Conservation (phyloP, 2,888 invertebrate genomes). For the Zaprionus bogoriensis region DNA sequence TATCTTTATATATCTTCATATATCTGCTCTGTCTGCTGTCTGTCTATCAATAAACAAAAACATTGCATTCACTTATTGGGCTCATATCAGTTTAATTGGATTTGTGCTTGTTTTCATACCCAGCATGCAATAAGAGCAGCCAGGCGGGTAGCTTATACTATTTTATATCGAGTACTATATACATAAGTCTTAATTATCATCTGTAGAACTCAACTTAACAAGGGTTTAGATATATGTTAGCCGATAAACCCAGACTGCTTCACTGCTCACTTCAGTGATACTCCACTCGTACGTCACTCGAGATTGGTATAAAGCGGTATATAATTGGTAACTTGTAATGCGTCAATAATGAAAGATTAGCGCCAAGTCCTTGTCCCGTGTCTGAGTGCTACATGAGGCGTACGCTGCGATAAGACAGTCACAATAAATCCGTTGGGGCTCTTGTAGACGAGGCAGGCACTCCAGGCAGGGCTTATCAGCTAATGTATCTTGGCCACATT, state of each 20-base stretch:
- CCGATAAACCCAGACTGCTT: background rate
- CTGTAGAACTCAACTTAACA: no score
- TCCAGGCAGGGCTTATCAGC: background rate
- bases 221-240: background rate
- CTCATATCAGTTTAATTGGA: background rate
- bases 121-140: background rate
- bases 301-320: background rate
- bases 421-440: background rate
- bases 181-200: no score
- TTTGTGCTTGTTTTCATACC: background rate
- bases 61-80: background rate
- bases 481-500: background rate
- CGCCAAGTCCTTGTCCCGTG: constrained; percentile 1
- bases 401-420: background rate
- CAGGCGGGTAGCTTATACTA: background rate
- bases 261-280: background rate
- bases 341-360: constrained; percentile 14
- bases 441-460: background rate
- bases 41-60: background rate
- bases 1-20: background rate
- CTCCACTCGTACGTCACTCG: constrained; percentile 1
- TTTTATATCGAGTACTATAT: no score
- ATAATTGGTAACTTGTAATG: constrained; percentile 13
- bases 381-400: background rate
- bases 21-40: background rate